These are phyloP conservation scores for Halcyon chelicuti DNA, from an alignment of 2,797 vertebrate genomes.

Conservation along the genomic window DNA sequence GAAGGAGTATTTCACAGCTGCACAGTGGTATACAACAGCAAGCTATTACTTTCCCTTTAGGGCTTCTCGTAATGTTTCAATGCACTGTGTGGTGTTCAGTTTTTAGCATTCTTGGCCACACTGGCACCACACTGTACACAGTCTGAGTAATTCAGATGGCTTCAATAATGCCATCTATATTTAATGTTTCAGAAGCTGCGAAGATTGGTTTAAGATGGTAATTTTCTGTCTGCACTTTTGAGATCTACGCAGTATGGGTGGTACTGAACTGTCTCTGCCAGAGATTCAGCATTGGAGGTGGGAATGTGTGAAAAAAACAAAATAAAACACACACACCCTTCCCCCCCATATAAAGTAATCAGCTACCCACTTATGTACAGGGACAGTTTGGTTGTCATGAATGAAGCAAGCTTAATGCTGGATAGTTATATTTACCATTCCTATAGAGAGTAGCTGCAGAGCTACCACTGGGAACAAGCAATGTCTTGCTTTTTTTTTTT, in stretches of 20 bases:
- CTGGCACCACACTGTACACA: constrained; percentile 37
- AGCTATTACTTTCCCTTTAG: constrained; percentile 43
- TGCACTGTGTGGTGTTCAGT: background rate
- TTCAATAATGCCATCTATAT: constrained; percentile 66
- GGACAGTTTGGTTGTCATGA: background rate
- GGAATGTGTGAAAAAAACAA: background rate
- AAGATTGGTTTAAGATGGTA: constrained; percentile 69
- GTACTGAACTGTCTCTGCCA: constrained; percentile 12
- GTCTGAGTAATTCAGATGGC: constrained; percentile 57
- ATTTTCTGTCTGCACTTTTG: constrained; percentile 59
- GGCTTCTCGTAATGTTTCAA: background rate
- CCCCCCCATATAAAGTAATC: background rate
- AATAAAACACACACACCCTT: background rate
- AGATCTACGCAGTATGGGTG: constrained; percentile 2
- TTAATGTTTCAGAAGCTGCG: constrained; percentile 62
- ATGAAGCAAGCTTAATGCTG: background rate
- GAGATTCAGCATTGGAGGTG: background rate
- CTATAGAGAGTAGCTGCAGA: background rate
- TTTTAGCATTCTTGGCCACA: constrained; percentile 58
- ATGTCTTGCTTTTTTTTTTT: background rate
- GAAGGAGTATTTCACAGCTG: background rate
- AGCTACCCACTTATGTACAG: background rate
- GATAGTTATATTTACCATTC: background rate
- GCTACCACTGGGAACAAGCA: background rate
- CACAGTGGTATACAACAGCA: background rate